These are phyloP conservation scores for Etheostoma perlongum DNA, from an alignment of 2,797 vertebrate genomes.

Conservation along the genomic window DNA sequence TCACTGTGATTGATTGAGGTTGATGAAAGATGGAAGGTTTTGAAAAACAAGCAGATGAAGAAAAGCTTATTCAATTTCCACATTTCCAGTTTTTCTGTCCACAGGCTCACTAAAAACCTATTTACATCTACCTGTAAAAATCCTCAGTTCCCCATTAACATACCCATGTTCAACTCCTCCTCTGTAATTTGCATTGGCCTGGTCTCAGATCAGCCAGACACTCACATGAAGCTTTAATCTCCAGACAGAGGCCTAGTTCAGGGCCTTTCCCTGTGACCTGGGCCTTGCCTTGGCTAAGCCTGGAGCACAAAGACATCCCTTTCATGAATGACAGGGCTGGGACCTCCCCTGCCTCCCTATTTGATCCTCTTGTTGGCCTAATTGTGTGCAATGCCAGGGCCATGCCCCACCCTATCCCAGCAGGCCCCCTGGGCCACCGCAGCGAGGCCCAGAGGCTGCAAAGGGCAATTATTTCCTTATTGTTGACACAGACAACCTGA, in stretches of 20 bases:
- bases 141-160: slow-evolving; percentile 31
- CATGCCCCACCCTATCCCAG: slow-evolving; percentile 62
- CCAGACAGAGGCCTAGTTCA: slow-evolving; percentile 64
- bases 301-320: slow-evolving; percentile 64
- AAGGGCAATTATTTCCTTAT: slow-evolving; percentile 80
- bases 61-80: slow-evolving; percentile 16
- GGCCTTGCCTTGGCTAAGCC: slow-evolving; percentile 58
- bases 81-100: slow-evolving; percentile 11
- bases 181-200: slow-evolving; percentile 61
- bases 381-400: slow-evolving; percentile 82
- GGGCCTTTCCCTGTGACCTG: slow-evolving; percentile 64
- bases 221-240: slow-evolving; percentile 71
- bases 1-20: slow-evolving; percentile 34
- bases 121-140: slow-evolving; percentile 34
- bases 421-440: slow-evolving; percentile 36
- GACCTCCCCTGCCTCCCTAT: slow-evolving; percentile 69
- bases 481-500: slow-evolving; percentile 83
- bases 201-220: slow-evolving; percentile 54
- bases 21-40: slow-evolving; percentile 19
- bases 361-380: slow-evolving; percentile 81
- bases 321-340: slow-evolving; percentile 68
- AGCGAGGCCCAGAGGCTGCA: slow-evolving; percentile 58
- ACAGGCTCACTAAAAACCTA: slow-evolving; percentile 4
- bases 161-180: slow-evolving; percentile 32
- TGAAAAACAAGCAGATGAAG: slow-evolving; percentile 15